These are phyloP conservation scores for Sitta carolinensis DNA, from an alignment of 2,797 vertebrate genomes.

Conservation along the genomic window DNA sequence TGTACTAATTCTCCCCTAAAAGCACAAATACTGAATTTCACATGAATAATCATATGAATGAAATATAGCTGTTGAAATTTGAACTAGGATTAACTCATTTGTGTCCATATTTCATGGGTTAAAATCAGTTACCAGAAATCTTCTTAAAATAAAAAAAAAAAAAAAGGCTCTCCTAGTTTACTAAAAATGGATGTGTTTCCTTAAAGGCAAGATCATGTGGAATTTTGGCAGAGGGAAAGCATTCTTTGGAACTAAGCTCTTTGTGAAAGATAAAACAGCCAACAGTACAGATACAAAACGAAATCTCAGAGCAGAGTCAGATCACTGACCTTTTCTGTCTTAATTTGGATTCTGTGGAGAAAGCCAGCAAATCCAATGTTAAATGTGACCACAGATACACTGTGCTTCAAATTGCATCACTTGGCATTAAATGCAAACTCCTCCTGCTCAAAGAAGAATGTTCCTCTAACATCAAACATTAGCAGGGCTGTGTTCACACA, in stretches of 20 bases:
- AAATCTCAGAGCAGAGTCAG: background rate
- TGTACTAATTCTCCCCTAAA: fast-evolving
- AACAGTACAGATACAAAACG: slow-evolving; percentile 8
- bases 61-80: background rate
- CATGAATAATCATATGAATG: background rate
- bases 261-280: slow-evolving; percentile 34
- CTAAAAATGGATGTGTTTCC: slow-evolving; percentile 55
- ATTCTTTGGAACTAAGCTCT: slow-evolving; percentile 56
- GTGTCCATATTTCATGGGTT: background rate
- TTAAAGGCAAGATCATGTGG: slow-evolving; percentile 45
- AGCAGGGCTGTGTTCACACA: background rate
- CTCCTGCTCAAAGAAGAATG: slow-evolving; percentile 34
- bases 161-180: background rate
- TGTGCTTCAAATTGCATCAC: slow-evolving; percentile 51
- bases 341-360: background rate
- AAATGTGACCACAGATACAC: slow-evolving; percentile 53
- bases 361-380: slow-evolving; percentile 43
- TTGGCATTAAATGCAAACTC: background rate
- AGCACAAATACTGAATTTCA: background rate
- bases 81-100: background rate
- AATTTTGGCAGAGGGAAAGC: slow-evolving; percentile 49
- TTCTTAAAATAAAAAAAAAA: background rate
- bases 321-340: slow-evolving; percentile 17
- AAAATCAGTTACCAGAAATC: slow-evolving; percentile 4
- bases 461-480: slow-evolving; percentile 26